Conservation (phyloP, 2,113 vertebrate genomes). For the Neoarius graeffei region DNA sequence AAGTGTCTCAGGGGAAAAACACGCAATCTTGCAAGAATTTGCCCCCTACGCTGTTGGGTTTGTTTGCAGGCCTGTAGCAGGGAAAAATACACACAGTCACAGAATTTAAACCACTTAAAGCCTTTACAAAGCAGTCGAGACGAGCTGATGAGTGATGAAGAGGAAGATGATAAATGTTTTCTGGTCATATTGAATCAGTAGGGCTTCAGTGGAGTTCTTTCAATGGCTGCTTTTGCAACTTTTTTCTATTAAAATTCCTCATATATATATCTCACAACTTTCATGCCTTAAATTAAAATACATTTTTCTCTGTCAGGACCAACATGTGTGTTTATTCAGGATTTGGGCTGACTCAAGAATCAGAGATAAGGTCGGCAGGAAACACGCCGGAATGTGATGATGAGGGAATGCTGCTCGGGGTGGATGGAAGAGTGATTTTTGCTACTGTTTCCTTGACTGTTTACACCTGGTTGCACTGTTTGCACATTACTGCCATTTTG, state of each 20-base stretch:
- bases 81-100: neutral
- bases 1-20: neutral
- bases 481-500: no score
- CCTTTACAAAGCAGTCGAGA: neutral
- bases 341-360: conserved; percentile 33
- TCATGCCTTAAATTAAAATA: no score
- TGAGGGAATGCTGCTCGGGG: conserved; percentile 55
- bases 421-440: conserved; percentile 13
- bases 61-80: neutral
- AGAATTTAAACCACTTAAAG: neutral
- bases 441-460: neutral
- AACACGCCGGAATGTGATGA: conserved; percentile 63
- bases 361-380: conserved; percentile 60
- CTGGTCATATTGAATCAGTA: neutral
- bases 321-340: conserved; percentile 7
- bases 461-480: neutral
- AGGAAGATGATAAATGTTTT: neutral
- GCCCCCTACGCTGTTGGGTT: neutral
- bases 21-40: neutral
- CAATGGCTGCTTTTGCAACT: no score
- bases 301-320: neutral
- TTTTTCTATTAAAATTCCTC: neutral
- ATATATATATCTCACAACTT: neutral
- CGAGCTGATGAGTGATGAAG: neutral
- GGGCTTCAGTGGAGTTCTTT: neutral